Evolutionary conservation across 2,797 vertebrate genomes (phyloP).

Genomic region (Arnoldichthys spilopterus): DNA sequence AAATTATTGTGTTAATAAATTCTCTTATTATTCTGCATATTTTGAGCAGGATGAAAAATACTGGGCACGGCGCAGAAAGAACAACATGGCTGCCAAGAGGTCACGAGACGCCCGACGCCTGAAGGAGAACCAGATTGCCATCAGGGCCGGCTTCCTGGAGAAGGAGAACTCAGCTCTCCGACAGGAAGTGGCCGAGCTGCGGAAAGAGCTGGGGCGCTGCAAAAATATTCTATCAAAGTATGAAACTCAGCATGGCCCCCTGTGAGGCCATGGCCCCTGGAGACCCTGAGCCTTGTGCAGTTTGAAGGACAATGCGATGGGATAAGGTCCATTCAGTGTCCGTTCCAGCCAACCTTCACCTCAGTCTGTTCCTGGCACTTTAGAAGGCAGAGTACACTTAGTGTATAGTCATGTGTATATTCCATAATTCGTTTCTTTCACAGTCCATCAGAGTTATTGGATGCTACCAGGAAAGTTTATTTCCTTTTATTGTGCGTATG

Average conservation of each 20-base stretch:
- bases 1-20: too few relatives aligned
- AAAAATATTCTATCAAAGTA: conserved; percentile 88
- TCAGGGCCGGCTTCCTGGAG: conserved; percentile 89
- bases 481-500: conserved; percentile 37
- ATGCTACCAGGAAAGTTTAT: conserved; percentile 32
- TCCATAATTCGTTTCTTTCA: neutral
- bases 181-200: conserved; percentile 86
- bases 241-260: conserved; percentile 81
- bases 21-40: conserved; percentile 64
- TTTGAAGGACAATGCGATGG: conserved; percentile 43
- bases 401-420: conserved; percentile 29
- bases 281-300: conserved; percentile 48
- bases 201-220: conserved; percentile 88
- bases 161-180: conserved; percentile 89
- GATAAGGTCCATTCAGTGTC: conserved; percentile 25
- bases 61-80: conserved; percentile 90
- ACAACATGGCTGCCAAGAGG: conserved; percentile 91
- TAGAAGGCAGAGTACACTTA: conserved; percentile 43
- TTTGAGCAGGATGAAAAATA: conserved; percentile 91
- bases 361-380: conserved; percentile 66
- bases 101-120: conserved; percentile 87
- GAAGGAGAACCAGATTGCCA: conserved; percentile 93
- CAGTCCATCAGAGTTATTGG: neutral
- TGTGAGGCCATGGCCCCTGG: conserved; percentile 74
- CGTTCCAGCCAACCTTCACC: conserved; percentile 33